Evolutionary conservation across 2,113 vertebrate species (phyloP).

Genomic region (Phoxinus phoxinus): DNA sequence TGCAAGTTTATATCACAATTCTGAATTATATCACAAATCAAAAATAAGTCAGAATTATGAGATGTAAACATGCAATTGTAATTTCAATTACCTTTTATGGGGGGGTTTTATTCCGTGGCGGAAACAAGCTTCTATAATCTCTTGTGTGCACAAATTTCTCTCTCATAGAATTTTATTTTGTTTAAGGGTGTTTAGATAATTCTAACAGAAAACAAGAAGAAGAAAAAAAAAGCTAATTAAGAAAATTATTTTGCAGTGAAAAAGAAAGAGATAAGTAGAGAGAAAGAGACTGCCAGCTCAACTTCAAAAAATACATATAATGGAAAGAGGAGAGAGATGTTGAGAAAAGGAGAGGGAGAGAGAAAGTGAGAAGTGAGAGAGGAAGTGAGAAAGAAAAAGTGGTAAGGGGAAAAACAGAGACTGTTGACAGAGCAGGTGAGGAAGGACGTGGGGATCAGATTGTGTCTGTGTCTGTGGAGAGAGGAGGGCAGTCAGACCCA

Average conservation of each 20-base stretch:
- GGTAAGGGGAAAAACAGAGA: conserved; percentile 56
- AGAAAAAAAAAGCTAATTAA: background rate
- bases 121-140: too few species aligned
- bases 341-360: conserved; percentile 7
- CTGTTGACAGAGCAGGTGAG: conserved; percentile 47
- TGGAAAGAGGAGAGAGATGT: conserved; percentile 1
- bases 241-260: background rate
- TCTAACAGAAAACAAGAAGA: background rate
- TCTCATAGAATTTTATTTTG: background rate
- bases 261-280: background rate
- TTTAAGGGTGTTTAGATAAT: background rate
- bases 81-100: too few species aligned
- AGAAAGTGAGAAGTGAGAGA: conserved; percentile 50
- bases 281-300: conserved; percentile 46
- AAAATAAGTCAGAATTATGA: too few species aligned
- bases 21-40: too few species aligned
- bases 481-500: conserved; percentile 38
- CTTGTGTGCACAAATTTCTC: background rate
- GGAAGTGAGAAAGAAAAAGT: conserved; percentile 54
- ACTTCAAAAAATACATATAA: conserved; percentile 36
- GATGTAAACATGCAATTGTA: too few species aligned
- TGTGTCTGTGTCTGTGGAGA: conserved; percentile 54
- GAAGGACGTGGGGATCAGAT: conserved; percentile 52
- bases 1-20: too few species aligned
- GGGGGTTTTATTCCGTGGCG: too few species aligned